A percentile compares a stretch with the other conserved stretches of the same genome.
phyloP scores from a whole-genome alignment of 2,113 vertebrate genomes.

The Hystrix cristata region DNA sequence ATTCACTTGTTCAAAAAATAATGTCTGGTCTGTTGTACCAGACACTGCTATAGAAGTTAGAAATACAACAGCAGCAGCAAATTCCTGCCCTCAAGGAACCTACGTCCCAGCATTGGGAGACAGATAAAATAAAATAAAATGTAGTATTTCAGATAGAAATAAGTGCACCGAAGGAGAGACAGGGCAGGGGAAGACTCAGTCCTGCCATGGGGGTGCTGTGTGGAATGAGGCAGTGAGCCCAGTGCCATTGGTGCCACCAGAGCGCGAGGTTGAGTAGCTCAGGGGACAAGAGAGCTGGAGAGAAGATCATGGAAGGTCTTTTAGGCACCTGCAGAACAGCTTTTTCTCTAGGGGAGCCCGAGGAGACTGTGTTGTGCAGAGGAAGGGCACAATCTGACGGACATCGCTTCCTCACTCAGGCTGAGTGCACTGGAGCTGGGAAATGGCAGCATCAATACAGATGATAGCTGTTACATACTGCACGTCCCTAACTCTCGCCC shows the following conservation, averaged over 20 bases:
- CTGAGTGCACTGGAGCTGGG: neutral
- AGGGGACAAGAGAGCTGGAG: neutral
- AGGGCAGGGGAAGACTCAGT: neutral
- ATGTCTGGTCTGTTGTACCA: neutral
- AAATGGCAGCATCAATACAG: neutral
- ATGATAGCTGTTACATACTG: rapidly evolving
- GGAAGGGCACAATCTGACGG: neutral
- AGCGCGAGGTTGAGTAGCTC: rapidly evolving
- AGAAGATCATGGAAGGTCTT: neutral
- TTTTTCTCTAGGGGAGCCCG: neutral
- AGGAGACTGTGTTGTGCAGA: neutral
- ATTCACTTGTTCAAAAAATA: constrained; percentile 14
- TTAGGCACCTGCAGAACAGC: neutral
- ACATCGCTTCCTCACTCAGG: neutral
- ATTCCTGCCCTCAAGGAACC: neutral
- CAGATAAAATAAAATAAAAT: neutral
- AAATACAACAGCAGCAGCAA: neutral
- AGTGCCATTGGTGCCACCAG: neutral
- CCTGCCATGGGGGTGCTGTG: neutral
- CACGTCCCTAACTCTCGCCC: too few relatives aligned
- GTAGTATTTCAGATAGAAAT: neutral
- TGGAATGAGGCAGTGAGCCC: too few relatives aligned
- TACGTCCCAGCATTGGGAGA: neutral
- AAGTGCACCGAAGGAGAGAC: neutral
- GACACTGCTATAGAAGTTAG: neutral